Conservation (phyloP, 2,113 vertebrate species). For the Sclerurus mexicanus region DNA sequence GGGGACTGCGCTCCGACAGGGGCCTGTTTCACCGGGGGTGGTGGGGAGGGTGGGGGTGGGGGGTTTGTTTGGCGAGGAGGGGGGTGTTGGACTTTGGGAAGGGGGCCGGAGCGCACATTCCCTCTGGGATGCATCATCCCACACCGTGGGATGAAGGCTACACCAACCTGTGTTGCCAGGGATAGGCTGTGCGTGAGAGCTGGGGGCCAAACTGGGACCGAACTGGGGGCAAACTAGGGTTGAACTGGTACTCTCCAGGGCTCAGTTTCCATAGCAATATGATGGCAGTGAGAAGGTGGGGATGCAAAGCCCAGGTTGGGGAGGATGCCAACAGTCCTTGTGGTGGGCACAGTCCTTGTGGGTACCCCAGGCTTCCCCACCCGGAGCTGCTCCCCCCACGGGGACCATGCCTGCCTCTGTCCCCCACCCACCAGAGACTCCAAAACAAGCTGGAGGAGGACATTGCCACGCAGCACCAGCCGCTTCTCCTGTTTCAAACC, state of each 20-base stretch:
- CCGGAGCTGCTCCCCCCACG: not conserved
- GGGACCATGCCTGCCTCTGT: not conserved
- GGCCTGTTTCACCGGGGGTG: conserved; percentile 23
- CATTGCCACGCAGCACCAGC: not conserved
- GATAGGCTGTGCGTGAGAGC: not conserved
- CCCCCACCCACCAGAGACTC: not conserved
- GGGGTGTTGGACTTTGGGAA: not conserved
- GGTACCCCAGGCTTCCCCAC: not conserved
- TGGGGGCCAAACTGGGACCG: not conserved
- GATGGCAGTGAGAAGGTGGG: not conserved
- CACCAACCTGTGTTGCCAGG: not conserved
- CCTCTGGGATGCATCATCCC: not conserved
- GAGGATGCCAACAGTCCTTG: not conserved
- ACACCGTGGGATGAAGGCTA: not conserved
- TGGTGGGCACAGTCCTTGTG: not conserved
- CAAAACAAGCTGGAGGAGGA: not conserved
- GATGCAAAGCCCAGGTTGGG: not conserved
- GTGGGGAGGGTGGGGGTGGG: not conserved
- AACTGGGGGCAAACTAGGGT: not conserved
- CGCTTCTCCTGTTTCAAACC: conserved; percentile 13
- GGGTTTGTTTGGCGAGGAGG: not conserved
- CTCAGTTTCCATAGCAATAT: conserved; percentile 48
- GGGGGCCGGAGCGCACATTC: fast-evolving
- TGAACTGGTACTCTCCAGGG: not conserved
- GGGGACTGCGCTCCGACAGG: conserved; percentile 65